Evolutionary conservation across 2,888 invertebrate genomes (phyloP).

Genomic region (Sceliomorpha sp.): DNA sequence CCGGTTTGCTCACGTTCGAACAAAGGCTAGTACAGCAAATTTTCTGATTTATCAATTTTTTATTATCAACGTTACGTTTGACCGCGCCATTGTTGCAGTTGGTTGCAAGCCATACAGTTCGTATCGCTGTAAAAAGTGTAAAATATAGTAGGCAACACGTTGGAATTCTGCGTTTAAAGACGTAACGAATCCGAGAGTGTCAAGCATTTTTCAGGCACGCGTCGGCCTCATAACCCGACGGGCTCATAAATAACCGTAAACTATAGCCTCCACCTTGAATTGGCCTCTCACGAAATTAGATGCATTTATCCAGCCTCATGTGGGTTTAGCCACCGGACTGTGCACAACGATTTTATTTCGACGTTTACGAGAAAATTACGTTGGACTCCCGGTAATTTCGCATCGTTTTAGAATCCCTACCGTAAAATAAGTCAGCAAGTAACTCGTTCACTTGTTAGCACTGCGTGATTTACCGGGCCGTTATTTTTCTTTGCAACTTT

Average conservation of each 20-base stretch:
- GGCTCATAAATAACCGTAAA: conserved; percentile 36
- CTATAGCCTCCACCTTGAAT: conserved; percentile 23
- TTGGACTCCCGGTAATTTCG: conserved; percentile 59
- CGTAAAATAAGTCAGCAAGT: conserved; percentile 52
- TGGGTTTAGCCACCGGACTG: conserved; percentile 32
- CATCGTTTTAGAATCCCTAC: conserved; percentile 58
- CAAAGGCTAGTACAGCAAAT: too few species aligned
- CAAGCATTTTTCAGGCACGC: conserved; percentile 44
- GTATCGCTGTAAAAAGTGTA: conserved; percentile 15
- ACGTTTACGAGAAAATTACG: conserved; percentile 67
- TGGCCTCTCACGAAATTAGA: conserved; percentile 33
- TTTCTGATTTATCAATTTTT: too few species aligned
- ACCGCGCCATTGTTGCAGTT: background rate
- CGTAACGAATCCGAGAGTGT: conserved; percentile 30
- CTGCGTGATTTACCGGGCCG: conserved; percentile 35
- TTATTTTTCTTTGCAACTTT: conserved; percentile 1
- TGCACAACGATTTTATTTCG: conserved; percentile 61
- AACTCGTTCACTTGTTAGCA: conserved; percentile 38
- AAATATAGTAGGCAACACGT: conserved; percentile 23
- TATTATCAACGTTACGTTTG: background rate
- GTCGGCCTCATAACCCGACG: conserved; percentile 16
- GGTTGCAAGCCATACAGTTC: too few species aligned
- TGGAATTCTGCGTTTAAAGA: conserved; percentile 26
- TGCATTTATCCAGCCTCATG: conserved; percentile 31
- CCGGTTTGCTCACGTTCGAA: too few species aligned